Base-by-base conservation (phyloP, 2,113 vertebrate species). In the Campylomormyrus numenius region DNA sequence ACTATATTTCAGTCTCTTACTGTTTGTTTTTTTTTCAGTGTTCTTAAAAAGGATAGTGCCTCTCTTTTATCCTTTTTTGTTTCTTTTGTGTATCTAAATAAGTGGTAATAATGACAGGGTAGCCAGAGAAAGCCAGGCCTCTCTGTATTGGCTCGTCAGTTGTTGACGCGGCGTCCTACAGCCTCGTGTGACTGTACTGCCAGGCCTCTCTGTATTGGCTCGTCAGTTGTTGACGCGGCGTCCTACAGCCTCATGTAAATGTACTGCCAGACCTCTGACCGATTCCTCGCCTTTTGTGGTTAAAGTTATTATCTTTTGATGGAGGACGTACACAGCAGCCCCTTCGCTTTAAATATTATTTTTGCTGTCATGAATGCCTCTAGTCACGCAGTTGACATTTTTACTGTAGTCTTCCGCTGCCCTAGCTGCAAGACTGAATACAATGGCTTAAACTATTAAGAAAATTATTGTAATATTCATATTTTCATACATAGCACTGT, bases 401-500 rank as follows among this genome's bases (percentile, higher is more conserved):
- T 48, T 19, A 39, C 74, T 50, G 46, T 50, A 48, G 7, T 35
- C 31, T 39, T 35, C 50, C 11, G 45, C 56, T 48, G 3, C 48
- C 39, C 56, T 85, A 52, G 50, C 89, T 90, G 89, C 70, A 87
- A n/a, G 9, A 77, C 66, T 31, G n/a, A 74, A 74, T 35, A 74
- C n/a, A 15, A 39, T 77, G 8, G 13, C 70, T 39, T 39, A 77
- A 39, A 93, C 89, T 91, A 89, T 89, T 77, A 89, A 90, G 48
- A 53, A 87, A 4, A 88, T 92, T 90, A 91, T 92, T 21, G 89
- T 90, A 80, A 93, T 58, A 56, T 56, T 5, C 4, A 56, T 21
- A 6, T 91, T 89, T 42, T 58, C 56, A 56, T 89, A 86, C 84
- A 15, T 91, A 88, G 56, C 66, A 90, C 88, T 92, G 90, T 92